Evolutionary conservation across 2,888 invertebrate genomes (phyloP), one percentile per base, ranked within the genome.

Genomic region (Harpalus rufipes): DNA sequence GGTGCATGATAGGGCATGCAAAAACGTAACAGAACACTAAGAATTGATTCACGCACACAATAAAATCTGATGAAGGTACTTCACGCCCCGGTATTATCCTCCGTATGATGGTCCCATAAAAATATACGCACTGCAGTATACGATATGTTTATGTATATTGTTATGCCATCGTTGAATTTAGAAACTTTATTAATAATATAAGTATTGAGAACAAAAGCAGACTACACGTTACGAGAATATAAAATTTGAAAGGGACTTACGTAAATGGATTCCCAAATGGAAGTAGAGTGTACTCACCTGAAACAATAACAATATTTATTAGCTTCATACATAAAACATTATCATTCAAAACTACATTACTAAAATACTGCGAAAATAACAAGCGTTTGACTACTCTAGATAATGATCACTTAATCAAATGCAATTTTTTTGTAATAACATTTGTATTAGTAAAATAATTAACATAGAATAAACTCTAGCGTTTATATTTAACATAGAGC

Each of bases 11-110:
- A 76, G 41, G 14, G 76, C 18, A 56, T 16, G 18, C 7, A 12
- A 32, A 39, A 68, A 14, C 14, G 32, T 32, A 68, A 68, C 21
- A 44, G 21, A 18, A 74, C 72, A 74, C 58, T 78, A n/a, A 58
- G 32, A 56, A 58, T 18, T 58, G 25, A 56, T 58, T 16, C 78
- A 78, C 78, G 78, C 78, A 56, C 78, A 58, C 78, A 78, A 7
- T 78, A 78, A 78, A 78, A 78, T 78, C 58, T 78, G 78, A 78
- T 78, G 78, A 58, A 5, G 72, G 72, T 78, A 78, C 58, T 78
- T 76, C 51, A 51, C 56, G 76, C 72, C 21, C 39, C 72, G 72
- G 16, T 74, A 74, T 74, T 41, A 74, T 51, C 12, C 72, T 41
- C 16, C 16, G 72, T 74, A 74, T 74, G 72, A 41, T 16, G 44